Evolutionary conservation across 2,888 invertebrate species (phyloP).

Genomic region (Papilio gigon): DNA sequence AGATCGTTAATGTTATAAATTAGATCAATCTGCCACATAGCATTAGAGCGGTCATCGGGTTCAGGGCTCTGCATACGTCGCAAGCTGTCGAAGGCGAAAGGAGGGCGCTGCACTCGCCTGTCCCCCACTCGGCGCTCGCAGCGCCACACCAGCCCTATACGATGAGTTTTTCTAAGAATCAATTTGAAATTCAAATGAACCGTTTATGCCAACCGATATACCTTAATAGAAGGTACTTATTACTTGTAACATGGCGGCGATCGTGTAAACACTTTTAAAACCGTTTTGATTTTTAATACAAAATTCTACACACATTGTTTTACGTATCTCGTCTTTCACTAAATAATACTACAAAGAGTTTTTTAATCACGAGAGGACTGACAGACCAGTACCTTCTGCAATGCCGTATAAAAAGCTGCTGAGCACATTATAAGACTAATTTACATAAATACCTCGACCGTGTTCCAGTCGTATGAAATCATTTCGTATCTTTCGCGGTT

Average conservation of each 20-base stretch:
- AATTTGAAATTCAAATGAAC: slow-evolving; percentile 39
- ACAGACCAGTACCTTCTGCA: no score
- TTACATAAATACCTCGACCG: background rate
- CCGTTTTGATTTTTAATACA: background rate
- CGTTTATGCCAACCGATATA: slow-evolving; percentile 22
- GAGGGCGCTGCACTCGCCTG: slow-evolving; percentile 60
- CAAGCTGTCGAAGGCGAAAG: slow-evolving; percentile 58
- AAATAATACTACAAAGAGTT: background rate
- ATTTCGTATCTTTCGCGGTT: background rate
- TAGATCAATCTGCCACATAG: slow-evolving; percentile 16
- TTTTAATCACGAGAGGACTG: no score
- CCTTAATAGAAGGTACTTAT: slow-evolving; percentile 18
- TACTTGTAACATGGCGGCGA: background rate
- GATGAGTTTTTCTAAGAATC: slow-evolving; percentile 35
- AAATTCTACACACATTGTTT: background rate
- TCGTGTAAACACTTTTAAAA: background rate
- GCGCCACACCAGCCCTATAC: slow-evolving; percentile 5
- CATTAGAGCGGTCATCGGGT: slow-evolving; percentile 34
- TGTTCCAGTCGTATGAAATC: background rate
- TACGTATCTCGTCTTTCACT: background rate
- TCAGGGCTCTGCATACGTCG: slow-evolving; percentile 47
- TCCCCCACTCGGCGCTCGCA: slow-evolving; percentile 39
- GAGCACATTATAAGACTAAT: background rate
- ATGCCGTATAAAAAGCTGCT: no score
- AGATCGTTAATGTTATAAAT: slow-evolving; percentile 1